These are phyloP conservation scores for Spea hammondii DNA, from an alignment of 2,797 vertebrate genomes.

Conservation along the genomic window DNA sequence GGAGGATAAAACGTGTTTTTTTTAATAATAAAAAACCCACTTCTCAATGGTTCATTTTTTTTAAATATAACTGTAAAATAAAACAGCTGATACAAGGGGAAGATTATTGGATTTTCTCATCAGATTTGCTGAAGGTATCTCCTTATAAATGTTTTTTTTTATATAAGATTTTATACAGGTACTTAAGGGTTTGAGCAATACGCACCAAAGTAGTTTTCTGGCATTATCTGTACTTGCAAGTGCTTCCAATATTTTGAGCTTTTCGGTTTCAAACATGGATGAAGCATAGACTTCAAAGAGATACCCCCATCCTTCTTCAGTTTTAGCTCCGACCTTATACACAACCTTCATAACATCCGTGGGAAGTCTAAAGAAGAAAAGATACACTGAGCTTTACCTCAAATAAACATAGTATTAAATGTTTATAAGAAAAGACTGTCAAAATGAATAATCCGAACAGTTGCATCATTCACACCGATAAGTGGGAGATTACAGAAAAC, in stretches of 20 bases:
- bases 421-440: too few relatives aligned
- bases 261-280: conserved; percentile 77
- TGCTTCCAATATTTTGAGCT: conserved; percentile 81
- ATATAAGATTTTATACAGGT: too few relatives aligned
- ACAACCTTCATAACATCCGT: conserved; percentile 81
- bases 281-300: conserved; percentile 68
- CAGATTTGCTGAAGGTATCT: too few relatives aligned
- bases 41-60: too few relatives aligned
- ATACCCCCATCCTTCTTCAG: conserved; percentile 70
- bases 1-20: too few relatives aligned
- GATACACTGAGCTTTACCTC: neutral
- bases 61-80: too few relatives aligned
- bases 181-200: conserved; percentile 1
- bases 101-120: too few relatives aligned
- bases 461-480: too few relatives aligned
- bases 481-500: neutral
- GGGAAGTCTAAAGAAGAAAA: conserved; percentile 69
- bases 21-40: too few relatives aligned
- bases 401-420: neutral
- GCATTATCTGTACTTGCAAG: conserved; percentile 81
- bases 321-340: conserved; percentile 81
- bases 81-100: too few relatives aligned
- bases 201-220: conserved; percentile 76
- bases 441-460: too few relatives aligned
- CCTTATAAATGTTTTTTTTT: too few relatives aligned